A percentile compares a stretch with the other conserved stretches of the same genome.
Evolutionary conservation across 2,113 vertebrate species (phyloP).

Genomic region (Shinisaurus crocodilurus): DNA sequence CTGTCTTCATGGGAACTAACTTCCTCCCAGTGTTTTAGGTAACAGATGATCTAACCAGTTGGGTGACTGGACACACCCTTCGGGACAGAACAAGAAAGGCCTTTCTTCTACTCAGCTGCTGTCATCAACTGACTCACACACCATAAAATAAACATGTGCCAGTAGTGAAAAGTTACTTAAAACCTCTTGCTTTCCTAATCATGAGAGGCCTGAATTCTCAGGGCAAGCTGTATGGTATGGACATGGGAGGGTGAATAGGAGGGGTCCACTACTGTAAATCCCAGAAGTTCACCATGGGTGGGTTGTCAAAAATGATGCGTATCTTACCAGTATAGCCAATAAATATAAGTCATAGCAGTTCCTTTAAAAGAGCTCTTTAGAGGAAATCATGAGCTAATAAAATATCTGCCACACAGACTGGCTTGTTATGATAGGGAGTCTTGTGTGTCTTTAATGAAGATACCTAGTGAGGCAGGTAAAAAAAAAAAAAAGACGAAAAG

Average conservation of each 20-base stretch:
- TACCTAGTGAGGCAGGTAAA: no score
- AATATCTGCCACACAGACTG: background rate
- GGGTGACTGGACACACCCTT: conserved; percentile 49
- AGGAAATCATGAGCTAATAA: background rate
- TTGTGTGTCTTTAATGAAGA: background rate
- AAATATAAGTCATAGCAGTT: background rate
- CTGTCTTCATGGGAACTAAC: conserved; percentile 69
- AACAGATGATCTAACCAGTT: conserved; percentile 51
- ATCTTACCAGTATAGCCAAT: background rate
- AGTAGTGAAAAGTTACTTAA: background rate
- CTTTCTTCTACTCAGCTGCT: background rate
- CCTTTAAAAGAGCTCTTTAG: background rate
- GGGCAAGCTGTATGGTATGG: background rate
- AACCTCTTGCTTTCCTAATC: background rate
- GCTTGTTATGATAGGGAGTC: background rate
- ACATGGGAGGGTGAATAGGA: background rate
- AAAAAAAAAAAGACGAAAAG: no score
- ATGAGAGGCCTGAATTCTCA: background rate
- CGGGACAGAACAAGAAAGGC: conserved; percentile 45
- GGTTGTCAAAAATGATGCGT: background rate
- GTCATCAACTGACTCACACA: background rate
- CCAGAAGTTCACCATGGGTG: background rate
- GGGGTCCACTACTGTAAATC: no score
- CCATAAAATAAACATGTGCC: background rate
- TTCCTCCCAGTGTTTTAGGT: conserved; percentile 45